Percentiles rank a stretch among this genome's conserved stretches.
Conservation (phyloP, 2,797 vertebrate species). For the Protosalanx chinensis region DNA sequence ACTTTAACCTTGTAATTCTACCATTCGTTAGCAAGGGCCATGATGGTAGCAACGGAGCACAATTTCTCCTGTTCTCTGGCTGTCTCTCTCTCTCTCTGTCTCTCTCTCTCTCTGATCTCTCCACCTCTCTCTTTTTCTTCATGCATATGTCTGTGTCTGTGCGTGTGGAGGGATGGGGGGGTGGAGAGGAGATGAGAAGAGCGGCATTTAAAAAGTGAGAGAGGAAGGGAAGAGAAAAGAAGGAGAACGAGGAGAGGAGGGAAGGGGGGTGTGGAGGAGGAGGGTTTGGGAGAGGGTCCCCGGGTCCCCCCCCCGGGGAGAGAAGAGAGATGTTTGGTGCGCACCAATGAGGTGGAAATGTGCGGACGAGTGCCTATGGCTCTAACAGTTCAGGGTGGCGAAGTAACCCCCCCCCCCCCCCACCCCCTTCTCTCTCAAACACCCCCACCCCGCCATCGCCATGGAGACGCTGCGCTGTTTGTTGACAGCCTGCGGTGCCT, state of each 20-base stretch:
- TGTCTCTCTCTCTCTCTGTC: neutral
- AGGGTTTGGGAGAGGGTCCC: slow-evolving; percentile 8
- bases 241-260: slow-evolving; percentile 16
- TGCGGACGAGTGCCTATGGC: slow-evolving; percentile 39
- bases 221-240: neutral
- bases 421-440: neutral
- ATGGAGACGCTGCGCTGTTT: neutral
- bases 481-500: no score
- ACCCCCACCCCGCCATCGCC: neutral
- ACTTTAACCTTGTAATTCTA: neutral
- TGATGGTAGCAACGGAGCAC: neutral
- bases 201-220: neutral
- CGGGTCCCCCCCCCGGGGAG: slow-evolving; percentile 16
- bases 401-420: neutral
- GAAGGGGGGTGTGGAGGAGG: slow-evolving; percentile 42
- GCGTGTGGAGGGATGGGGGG: neutral
- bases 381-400: slow-evolving; percentile 20
- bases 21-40: neutral
- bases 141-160: no score
- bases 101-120: no score
- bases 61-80: neutral
- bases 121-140: no score
- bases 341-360: slow-evolving; percentile 67
- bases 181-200: slow-evolving; percentile 23
- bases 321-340: slow-evolving; percentile 60